phyloP scores from a whole-genome alignment of 2,113 vertebrate species.

The Larimichthys polyactis region DNA sequence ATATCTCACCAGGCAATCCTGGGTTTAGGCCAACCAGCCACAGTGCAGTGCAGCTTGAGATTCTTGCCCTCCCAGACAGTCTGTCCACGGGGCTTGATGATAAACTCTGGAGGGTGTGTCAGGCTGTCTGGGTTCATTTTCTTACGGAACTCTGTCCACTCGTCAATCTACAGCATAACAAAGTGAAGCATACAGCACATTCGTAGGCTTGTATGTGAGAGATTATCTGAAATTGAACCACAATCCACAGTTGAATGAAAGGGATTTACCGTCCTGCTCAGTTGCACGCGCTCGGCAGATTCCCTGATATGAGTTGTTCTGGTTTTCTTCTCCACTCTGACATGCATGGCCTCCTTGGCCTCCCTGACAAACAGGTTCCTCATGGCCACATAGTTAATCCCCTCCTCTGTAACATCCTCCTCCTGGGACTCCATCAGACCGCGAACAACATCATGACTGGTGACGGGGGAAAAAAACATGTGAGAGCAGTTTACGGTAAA shows the following conservation, averaged over 20 bases:
- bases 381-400: constrained; percentile 92
- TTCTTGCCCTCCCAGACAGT: constrained; percentile 95
- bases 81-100: constrained; percentile 93
- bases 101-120: constrained; percentile 91
- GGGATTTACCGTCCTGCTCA: constrained; percentile 88
- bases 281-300: constrained; percentile 86
- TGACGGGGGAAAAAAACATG: constrained; percentile 8
- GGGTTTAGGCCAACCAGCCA: constrained; percentile 96
- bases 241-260: background rate
- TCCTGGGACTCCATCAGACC: constrained; percentile 83
- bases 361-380: constrained; percentile 91
- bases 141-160: constrained; percentile 90
- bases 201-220: background rate
- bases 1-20: constrained; percentile 84
- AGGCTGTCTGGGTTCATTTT: constrained; percentile 94
- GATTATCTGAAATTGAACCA: background rate
- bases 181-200: background rate
- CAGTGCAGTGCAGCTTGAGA: constrained; percentile 92
- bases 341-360: constrained; percentile 70
- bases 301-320: constrained; percentile 89
- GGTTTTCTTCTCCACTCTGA: constrained; percentile 89
- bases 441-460: constrained; percentile 80
- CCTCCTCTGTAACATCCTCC: constrained; percentile 89
- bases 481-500: background rate
- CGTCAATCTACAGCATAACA: constrained; percentile 85